phyloP scores from a whole-genome alignment of 92 coral and sea anemone species.

The Zoanthus solanderi region DNA sequence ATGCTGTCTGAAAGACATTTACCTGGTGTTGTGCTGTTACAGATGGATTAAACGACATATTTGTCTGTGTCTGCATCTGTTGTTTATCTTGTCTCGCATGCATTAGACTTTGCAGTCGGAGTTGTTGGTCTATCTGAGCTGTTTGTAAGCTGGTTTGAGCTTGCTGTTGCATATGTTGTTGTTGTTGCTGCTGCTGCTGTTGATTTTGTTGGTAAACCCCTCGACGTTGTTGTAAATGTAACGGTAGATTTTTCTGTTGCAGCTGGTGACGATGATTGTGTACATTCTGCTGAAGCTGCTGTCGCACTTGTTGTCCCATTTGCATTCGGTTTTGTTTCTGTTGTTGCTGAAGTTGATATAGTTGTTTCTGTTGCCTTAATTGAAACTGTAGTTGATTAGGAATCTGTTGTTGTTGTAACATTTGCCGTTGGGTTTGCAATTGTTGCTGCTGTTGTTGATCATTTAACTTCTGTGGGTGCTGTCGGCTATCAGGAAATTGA shows the following conservation, averaged over 20 bases:
- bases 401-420: background rate
- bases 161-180: conserved; percentile 8
- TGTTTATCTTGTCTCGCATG: background rate
- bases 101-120: background rate
- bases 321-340: background rate
- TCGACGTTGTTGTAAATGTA: background rate
- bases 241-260: background rate
- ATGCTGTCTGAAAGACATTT: background rate
- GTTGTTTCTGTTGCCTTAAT: background rate
- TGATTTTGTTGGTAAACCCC: background rate
- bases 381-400: background rate
- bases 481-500: too few relatives aligned
- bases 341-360: background rate
- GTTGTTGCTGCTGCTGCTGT: background rate
- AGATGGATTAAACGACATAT: background rate
- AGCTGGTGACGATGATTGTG: background rate
- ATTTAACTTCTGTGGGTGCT: too few relatives aligned
- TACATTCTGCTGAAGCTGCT: background rate
- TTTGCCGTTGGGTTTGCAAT: conserved; percentile 17
- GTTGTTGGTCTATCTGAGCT: background rate
- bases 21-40: background rate
- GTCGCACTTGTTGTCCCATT: background rate
- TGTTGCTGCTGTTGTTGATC: conserved; percentile 1
- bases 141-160: background rate
- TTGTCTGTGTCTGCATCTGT: background rate